Base-by-base conservation (phyloP, 2,797 vertebrate genomes). In the Florisuga fusca region DNA sequence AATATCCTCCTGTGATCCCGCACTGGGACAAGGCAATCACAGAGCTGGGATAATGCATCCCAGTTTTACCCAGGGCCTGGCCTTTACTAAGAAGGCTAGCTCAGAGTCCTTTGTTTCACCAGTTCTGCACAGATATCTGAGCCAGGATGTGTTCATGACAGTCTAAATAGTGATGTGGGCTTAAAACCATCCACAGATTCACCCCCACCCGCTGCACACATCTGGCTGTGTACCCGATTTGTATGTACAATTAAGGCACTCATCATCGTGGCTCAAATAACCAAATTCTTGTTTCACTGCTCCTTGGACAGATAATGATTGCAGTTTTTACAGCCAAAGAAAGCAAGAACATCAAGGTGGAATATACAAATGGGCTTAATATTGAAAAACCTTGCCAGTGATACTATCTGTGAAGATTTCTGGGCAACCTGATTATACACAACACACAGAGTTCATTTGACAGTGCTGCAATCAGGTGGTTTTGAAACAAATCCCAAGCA, bases 91-190 rank as follows among this genome's bases (percentile, higher is more conserved):
- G 63, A 86, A 7, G 15, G 75, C 91, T 33, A 74, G 80, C 90
- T 91, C 80, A 63, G 90, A 83, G 77, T 71, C 51, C 71, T 96
- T 96, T 95, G 87, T 91, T 96, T 94, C 89, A 82, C 53, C 79
- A 93, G 21, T 22, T 73, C 71, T 91, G 54, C 36, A 25, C 26
- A 45, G 83, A 89, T 38, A 81, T 72, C 67, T 73, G 82, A 96
- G 90, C 63, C 91, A 93, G 93, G 93, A 90, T 58, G 67, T 69
- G 77, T 59, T 91, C 61, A 54, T 1, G 4, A 86, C 27, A 55
- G 81, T n/a, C 77, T 89, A 79, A 93, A 80, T 9, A 81, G 85
- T 75, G 84, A 83, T 59, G 63, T 62, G 87, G 87, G 63, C 78
- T 94, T 76, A 74, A 58, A 93, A 94, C 33, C 75, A 85, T 41